These are phyloP conservation scores for Microtus richardsoni DNA, from an alignment of 2,113 vertebrate species.

Conservation along the genomic window DNA sequence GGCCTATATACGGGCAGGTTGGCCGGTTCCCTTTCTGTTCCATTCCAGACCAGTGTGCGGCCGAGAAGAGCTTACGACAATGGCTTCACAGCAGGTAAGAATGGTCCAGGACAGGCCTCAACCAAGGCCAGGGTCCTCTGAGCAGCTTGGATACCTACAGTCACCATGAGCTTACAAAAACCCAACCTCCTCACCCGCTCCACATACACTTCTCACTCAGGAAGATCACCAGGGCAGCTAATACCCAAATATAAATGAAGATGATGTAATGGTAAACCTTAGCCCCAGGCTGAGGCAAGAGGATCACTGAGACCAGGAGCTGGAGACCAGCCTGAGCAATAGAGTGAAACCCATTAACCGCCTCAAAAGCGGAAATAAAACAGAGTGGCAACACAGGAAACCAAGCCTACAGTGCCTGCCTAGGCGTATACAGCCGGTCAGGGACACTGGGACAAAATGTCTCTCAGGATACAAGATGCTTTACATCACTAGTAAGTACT, in stretches of 20 bases:
- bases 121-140: neutral
- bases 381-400: neutral
- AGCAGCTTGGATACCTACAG: neutral
- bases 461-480: neutral
- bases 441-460: neutral
- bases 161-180: neutral
- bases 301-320: neutral
- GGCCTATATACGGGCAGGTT: neutral
- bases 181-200: neutral
- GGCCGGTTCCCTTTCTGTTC: neutral
- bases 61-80: fast-evolving
- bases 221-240: neutral
- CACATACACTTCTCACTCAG: neutral
- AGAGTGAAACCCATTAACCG: neutral
- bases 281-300: neutral
- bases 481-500: neutral
- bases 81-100: neutral
- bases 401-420: neutral
- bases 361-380: neutral
- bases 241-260: neutral
- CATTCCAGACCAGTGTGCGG: neutral
- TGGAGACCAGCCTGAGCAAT: neutral
- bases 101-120: neutral
- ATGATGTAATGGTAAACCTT: neutral
- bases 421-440: neutral